Evolutionary conservation across 2,113 vertebrate genomes (phyloP), one percentile per base, ranked within the genome.

Genomic region (Cheilinus undulatus): DNA sequence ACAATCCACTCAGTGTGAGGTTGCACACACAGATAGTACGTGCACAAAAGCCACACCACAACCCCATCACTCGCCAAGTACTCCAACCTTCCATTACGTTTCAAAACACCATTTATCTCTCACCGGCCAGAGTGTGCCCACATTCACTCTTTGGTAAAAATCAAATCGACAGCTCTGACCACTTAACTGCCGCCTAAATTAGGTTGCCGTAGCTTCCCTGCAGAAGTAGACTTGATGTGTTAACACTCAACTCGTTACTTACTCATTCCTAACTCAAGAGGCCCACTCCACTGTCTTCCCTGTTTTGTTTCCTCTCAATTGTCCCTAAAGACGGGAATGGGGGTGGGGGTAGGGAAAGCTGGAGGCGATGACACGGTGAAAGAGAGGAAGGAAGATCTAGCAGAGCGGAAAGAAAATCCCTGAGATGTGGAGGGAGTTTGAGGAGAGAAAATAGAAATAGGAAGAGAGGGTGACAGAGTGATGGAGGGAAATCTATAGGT

Each of bases 21-120:
- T 60, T n/a, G 30, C 65, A 76, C 74, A 67, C 48, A 51, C 9
- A 67, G 11, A 36, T n/a, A 13, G 56, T 9, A 46, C 24, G 23
- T 13, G 20, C 28, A 42, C 68, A 68, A 27, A 14, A 38, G 32
- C 32, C 63, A 49, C 64, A 22, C n/a, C 32, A 42, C 54, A 76
- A 58, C 13, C 48, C 50, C 56, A 50, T 53, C 59, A 28, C 69
- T 72, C 80, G 40, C 34, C 56, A 57, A 65, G 69, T 46, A 65
- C 71, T 83, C 45, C 60, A 70, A 84, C 85, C 71, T 69, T 75
- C 78, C 80, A 87, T 82, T 86, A 83, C 58, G 73, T 60, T 65
- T 50, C 49, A 68, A 82, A 80, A 84, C 75, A 85, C 48, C 63
- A 77, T 69, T 77, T 74, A 69, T 78, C 54, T 76, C 73, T 72